Percentiles rank a stretch among this genome's conserved stretches.
Conservation (phyloP, 1,140 invertebrate genomes). For the Plectus sambesii region DNA sequence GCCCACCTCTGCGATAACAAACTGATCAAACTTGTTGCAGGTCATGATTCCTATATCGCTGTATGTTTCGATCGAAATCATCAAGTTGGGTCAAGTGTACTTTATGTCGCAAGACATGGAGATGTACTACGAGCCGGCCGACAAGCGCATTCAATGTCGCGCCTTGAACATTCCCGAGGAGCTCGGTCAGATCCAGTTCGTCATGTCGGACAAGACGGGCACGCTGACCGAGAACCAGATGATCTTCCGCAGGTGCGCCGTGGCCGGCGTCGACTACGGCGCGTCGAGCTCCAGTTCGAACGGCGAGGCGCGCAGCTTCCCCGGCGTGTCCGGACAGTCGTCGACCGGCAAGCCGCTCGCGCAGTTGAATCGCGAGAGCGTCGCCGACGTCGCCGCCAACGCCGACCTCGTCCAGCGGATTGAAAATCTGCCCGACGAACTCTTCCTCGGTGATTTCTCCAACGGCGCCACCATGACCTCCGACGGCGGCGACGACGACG, state of each 20-base stretch:
- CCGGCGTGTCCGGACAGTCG: no score
- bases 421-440: conserved; percentile 1
- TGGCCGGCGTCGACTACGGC: conserved; percentile 78
- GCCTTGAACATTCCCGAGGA: conserved; percentile 94
- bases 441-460: conserved; percentile 37
- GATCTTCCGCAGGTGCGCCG: conserved; percentile 63
- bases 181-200: conserved; percentile 77
- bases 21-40: conserved; percentile 47
- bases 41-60: conserved; percentile 92
- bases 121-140: conserved; percentile 65
- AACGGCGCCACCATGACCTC: conserved; percentile 41
- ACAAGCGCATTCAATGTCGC: conserved; percentile 73
- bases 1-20: not conserved
- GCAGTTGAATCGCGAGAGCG: not conserved
- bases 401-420: not conserved
- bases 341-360: no score
- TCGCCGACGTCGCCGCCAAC: not conserved
- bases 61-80: conserved; percentile 91
- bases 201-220: conserved; percentile 95
- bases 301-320: no score
- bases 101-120: conserved; percentile 81
- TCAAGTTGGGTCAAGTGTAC: conserved; percentile 87
- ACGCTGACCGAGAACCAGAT: conserved; percentile 95
- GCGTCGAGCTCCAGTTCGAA: no score
- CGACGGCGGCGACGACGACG: conserved; percentile 37